phyloP scores from a whole-genome alignment of 2,888 invertebrate genomes.

The Syrista parreyssii region DNA sequence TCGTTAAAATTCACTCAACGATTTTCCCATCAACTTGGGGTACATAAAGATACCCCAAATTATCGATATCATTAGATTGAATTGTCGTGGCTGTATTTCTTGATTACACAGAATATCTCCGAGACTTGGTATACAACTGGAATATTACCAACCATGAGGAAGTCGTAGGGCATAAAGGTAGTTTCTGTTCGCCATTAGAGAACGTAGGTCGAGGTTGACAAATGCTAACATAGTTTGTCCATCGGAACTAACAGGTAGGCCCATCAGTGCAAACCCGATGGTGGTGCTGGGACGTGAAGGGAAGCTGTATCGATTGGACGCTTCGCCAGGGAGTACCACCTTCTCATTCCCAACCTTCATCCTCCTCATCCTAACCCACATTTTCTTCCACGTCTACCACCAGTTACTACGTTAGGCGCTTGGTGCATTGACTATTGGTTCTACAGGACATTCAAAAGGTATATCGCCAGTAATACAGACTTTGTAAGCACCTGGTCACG shows the following conservation, averaged over 20 bases:
- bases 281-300: conserved; percentile 31
- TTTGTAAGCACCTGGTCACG: not conserved
- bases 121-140: not conserved
- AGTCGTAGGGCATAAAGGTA: not conserved
- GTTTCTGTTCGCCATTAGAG: not conserved
- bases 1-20: not conserved
- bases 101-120: not conserved
- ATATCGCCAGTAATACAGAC: not conserved
- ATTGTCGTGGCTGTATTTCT: not conserved
- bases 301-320: conserved; percentile 64
- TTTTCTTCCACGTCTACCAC: not conserved
- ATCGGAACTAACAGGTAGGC: conserved; percentile 18
- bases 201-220: not conserved
- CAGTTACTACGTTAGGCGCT: not conserved
- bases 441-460: not conserved
- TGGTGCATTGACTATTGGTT: not conserved
- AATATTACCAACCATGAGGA: not conserved
- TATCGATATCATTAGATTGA: not conserved
- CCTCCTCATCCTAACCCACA: not conserved
- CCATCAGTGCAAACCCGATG: conserved; percentile 9
- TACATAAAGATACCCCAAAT: not conserved
- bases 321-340: conserved; percentile 54
- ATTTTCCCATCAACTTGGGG: not conserved
- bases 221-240: not conserved
- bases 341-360: not conserved